phyloP scores from a whole-genome alignment of 2,888 invertebrate species.

The Physocephala rufipes region DNA sequence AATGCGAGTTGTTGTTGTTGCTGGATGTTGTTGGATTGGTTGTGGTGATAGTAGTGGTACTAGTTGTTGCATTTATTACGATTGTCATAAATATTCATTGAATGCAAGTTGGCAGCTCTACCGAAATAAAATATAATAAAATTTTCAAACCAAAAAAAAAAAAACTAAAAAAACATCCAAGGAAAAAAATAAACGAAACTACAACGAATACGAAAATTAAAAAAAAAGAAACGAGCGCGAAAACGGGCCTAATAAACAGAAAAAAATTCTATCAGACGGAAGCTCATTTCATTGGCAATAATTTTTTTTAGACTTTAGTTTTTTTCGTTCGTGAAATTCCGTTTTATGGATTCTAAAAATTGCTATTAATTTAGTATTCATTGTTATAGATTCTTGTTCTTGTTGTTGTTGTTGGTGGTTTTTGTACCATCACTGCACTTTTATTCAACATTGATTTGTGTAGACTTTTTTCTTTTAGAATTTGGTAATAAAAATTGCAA shows the following conservation, averaged over 20 bases:
- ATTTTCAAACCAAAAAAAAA: neutral
- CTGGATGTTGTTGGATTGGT: too few species aligned
- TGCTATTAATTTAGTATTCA: neutral
- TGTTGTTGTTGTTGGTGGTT: constrained; percentile 2
- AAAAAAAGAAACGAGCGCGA: neutral
- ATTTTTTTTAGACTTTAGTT: neutral
- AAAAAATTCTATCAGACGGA: too few species aligned
- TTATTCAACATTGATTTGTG: constrained; percentile 3
- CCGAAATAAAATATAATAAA: neutral
- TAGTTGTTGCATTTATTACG: neutral
- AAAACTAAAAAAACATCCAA: too few species aligned
- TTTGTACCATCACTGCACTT: too few species aligned
- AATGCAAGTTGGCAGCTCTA: constrained; percentile 24
- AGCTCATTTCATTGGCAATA: neutral
- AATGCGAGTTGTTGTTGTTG: too few species aligned
- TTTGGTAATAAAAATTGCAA: neutral
- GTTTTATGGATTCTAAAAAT: neutral
- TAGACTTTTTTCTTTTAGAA: neutral
- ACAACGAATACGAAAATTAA: neutral
- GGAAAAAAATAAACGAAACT: neutral
- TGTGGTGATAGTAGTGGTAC: too few species aligned
- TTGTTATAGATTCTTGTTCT: too few species aligned
- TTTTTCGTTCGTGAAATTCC: neutral
- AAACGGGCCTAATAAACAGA: too few species aligned
- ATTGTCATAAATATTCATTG: constrained; percentile 31